These are phyloP conservation scores for Melanaphis sacchari DNA, from an alignment of 1,140 invertebrate species.

Conservation along the genomic window DNA sequence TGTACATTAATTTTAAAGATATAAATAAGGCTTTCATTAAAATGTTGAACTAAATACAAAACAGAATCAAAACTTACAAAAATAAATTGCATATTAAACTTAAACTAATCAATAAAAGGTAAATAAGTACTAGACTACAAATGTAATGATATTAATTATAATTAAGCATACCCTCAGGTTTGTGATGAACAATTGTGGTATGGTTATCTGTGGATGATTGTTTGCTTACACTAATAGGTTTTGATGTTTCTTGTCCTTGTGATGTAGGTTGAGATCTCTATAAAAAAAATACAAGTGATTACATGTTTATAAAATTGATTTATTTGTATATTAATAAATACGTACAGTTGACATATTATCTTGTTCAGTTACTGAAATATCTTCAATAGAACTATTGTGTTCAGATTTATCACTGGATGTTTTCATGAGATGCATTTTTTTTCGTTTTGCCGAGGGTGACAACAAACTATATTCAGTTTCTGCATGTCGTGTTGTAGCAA, in stretches of 20 bases:
- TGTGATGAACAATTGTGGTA: conserved; percentile 16
- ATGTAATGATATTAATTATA: not conserved
- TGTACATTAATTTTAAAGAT: conserved; percentile 29
- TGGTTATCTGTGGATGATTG: conserved; percentile 49
- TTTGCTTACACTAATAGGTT: conserved; percentile 47
- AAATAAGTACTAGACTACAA: conserved; percentile 31
- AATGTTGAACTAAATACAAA: conserved; percentile 47
- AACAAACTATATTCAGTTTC: conserved; percentile 44
- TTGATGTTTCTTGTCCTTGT: conserved; percentile 50
- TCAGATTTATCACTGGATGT: conserved; percentile 54
- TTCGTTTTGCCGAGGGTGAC: conserved; percentile 45
- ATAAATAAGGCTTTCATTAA: conserved; percentile 24
- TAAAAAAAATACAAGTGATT: not conserved
- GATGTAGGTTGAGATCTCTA: conserved; percentile 49
- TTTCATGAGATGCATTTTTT: conserved; percentile 54
- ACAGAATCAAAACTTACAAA: conserved; percentile 26
- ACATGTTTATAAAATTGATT: not conserved
- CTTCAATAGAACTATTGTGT: conserved; percentile 54
- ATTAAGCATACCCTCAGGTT: conserved; percentile 45
- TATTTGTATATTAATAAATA: not conserved
- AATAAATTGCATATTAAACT: conserved; percentile 40
- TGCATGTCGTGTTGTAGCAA: conserved; percentile 45
- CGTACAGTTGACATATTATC: conserved; percentile 47
- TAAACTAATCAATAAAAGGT: conserved; percentile 23
- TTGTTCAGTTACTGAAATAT: conserved; percentile 43